Evolutionary conservation across 2,113 vertebrate species (phyloP).

Genomic region (Tupaia chinensis): DNA sequence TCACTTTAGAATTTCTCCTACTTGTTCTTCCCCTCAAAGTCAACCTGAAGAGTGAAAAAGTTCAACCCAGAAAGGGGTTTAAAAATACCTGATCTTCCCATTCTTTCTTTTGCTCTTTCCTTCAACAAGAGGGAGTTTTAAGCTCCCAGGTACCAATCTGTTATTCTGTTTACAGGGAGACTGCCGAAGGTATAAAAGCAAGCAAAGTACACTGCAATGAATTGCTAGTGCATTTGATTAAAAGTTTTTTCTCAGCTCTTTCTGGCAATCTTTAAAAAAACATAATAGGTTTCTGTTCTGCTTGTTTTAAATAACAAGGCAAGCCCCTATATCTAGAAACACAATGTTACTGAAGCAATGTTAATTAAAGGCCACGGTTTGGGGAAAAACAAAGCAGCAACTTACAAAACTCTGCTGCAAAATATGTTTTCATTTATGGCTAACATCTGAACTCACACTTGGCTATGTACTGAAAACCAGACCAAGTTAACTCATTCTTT

Average conservation of each 20-base stretch:
- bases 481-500: background rate
- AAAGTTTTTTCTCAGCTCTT: background rate
- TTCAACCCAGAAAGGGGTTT: background rate
- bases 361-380: slow-evolving; percentile 68
- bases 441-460: background rate
- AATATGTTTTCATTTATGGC: slow-evolving; percentile 26
- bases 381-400: slow-evolving; percentile 32
- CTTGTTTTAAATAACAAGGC: slow-evolving; percentile 61
- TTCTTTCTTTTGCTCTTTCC: background rate
- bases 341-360: slow-evolving; percentile 27
- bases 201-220: background rate
- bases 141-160: background rate
- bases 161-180: background rate
- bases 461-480: background rate
- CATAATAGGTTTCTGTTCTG: slow-evolving; percentile 49
- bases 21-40: background rate
- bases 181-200: background rate
- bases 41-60: background rate
- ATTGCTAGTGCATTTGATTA: background rate
- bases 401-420: background rate
- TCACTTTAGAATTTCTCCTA: background rate
- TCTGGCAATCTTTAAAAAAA: slow-evolving; percentile 39
- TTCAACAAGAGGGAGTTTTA: background rate
- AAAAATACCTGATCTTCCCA: background rate
- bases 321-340: background rate